Percentiles rank a stretch among this genome's conserved stretches.
Conservation (phyloP, 2,113 vertebrate species). For the Xiphias gladius region DNA sequence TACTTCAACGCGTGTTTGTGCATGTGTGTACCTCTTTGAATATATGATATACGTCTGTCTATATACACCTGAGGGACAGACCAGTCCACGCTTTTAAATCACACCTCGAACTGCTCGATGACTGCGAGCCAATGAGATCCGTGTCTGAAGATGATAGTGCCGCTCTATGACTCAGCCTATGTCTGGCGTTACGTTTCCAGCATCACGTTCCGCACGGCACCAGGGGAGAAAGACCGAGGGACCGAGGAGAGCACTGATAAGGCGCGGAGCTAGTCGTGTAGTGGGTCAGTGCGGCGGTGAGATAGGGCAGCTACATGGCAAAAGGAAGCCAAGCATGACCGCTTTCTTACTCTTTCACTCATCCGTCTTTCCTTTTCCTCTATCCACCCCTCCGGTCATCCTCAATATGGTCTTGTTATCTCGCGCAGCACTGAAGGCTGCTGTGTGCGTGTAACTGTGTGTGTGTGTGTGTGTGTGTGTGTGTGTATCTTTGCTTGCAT, state of each 20-base stretch:
- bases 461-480: background rate
- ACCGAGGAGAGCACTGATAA: constrained; percentile 71
- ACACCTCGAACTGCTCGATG: constrained; percentile 66
- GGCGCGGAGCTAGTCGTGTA: constrained; percentile 54
- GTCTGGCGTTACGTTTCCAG: constrained; percentile 58
- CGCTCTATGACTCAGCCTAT: constrained; percentile 70
- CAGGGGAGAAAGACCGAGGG: constrained; percentile 43
- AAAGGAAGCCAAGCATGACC: constrained; percentile 72
- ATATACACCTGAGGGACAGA: constrained; percentile 38
- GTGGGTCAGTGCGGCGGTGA: constrained; percentile 76
- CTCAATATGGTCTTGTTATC: constrained; percentile 67
- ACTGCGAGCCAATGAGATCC: constrained; percentile 57
- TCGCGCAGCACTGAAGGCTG: constrained; percentile 48
- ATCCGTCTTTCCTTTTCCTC: constrained; percentile 42
- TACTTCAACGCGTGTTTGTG: constrained; percentile 44
- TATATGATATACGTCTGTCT: constrained; percentile 36
- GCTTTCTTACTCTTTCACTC: constrained; percentile 63
- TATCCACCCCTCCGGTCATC: constrained; percentile 61
- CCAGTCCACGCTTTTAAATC: constrained; percentile 49
- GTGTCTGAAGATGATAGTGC: constrained; percentile 77
- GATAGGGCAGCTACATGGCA: constrained; percentile 75
- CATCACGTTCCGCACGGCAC: constrained; percentile 42
- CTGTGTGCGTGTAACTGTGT: background rate
- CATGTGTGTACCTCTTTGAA: background rate
- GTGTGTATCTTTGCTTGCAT: constrained; percentile 9